Evolutionary conservation across 1,140 invertebrate genomes (phyloP).

Genomic region (Ridgeia piscesae): DNA sequence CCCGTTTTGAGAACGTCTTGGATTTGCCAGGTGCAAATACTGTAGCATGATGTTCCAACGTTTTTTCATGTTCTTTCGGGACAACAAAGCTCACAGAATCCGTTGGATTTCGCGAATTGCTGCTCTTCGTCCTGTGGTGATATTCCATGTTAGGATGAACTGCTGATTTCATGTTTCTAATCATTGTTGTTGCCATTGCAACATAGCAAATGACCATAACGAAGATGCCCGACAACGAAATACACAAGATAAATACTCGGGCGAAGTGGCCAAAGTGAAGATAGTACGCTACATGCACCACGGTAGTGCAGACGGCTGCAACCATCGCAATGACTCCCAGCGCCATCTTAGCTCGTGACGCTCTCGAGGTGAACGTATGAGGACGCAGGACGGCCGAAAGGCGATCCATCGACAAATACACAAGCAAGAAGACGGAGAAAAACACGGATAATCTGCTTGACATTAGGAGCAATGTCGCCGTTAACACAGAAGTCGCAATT

Average conservation of each 20-base stretch:
- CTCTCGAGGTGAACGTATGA: background rate
- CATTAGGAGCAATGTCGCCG: background rate
- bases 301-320: background rate
- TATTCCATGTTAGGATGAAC: background rate
- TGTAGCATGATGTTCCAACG: background rate
- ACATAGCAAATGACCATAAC: background rate
- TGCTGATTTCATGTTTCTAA: background rate
- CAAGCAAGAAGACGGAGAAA: background rate
- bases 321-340: background rate
- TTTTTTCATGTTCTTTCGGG: background rate
- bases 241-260: background rate
- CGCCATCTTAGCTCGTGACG: background rate
- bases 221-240: background rate
- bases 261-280: background rate
- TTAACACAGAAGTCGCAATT: background rate
- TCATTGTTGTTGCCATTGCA: background rate
- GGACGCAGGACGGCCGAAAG: background rate
- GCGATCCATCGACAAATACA: background rate
- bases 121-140: background rate
- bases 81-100: background rate
- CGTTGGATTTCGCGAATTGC: background rate
- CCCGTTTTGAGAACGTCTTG: background rate
- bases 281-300: background rate
- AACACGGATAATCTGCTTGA: background rate
- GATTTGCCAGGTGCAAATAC: background rate